Percentiles rank a stretch among this genome's conserved stretches.
These are phyloP conservation scores for Drosophila kanekoi DNA, from an alignment of 2,888 invertebrate species.

Conservation along the genomic window DNA sequence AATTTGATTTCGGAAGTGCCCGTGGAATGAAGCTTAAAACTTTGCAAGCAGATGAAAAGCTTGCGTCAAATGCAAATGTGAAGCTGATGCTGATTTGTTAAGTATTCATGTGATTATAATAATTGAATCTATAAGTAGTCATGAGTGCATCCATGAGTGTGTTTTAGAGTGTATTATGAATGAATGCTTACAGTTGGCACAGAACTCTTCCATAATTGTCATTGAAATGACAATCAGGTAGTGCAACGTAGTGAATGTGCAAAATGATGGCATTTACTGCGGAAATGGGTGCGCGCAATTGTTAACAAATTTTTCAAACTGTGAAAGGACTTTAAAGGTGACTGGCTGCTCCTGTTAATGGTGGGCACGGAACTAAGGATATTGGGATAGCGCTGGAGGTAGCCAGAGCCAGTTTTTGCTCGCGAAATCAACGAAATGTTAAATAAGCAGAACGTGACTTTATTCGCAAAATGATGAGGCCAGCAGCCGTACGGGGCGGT, in stretches of 20 bases:
- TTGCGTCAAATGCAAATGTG: no score
- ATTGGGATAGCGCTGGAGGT: not conserved
- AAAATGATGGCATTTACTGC: not conserved
- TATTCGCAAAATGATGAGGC: conserved; percentile 74
- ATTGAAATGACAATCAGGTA: not conserved
- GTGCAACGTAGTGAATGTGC: not conserved
- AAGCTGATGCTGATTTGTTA: no score
- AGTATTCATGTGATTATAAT: not conserved
- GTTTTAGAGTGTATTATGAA: not conserved
- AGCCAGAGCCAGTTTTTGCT: conserved; percentile 35
- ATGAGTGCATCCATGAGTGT: not conserved
- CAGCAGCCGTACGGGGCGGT: conserved; percentile 8
- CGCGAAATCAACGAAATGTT: conserved; percentile 77
- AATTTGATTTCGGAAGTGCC: no score
- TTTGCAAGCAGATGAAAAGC: no score
- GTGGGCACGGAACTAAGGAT: not conserved
- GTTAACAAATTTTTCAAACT: not conserved
- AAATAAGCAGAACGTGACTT: conserved; percentile 81
- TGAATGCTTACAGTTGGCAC: not conserved
- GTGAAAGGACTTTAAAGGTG: conserved; percentile 3
- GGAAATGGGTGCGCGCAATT: not conserved
- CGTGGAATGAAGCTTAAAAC: no score
- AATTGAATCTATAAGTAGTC: not conserved
- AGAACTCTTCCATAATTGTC: not conserved
- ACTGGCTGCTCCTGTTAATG: not conserved